Evolutionary conservation across 2,797 vertebrate species (phyloP), one percentile per base, ranked within the genome.

Genomic region (Phrynocephalus guinanensis): DNA sequence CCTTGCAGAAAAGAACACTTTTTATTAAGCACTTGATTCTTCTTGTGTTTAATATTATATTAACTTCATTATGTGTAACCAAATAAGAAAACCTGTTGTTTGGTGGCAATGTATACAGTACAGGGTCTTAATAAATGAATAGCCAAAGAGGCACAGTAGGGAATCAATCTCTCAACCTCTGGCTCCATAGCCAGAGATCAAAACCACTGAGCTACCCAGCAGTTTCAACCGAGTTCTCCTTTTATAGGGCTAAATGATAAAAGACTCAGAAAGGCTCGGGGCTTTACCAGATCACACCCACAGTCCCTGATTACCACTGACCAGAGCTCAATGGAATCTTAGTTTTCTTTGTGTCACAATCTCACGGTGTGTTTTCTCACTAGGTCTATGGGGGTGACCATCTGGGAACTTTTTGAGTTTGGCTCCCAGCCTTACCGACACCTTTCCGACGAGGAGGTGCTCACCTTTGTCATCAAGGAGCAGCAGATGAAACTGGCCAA

Each of bases 371-470:
- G 38, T 56, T 22, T 70, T 70, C 11, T 85, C 30, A 2, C 0
- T 96, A 99, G 98, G 98, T 98, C 98, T 33, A 94, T 99, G 88
- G 98, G 98, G 78, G 98, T 99, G 92, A 98, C 98, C 85, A 98
- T 99, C 80, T 99, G 98, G 98, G 98, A 99, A 93, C 97, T 99
- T 83, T 98, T 98, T 95, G 98, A 99, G 92, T 98, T 99, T 88
- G 98, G 98, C 86, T 97, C 97, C 52, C 98, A 99, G 93, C 98
- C 98, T 48, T 98, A 99, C 95, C 97, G 98, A 87, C 98, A 99
- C 93, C 96, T 99, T 67, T 98, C 98, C 0, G 98, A 99, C 1
- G 98, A 98, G 87, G 98, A 99, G 90, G 98, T 99, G 86, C 94
- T 99, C 16, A 98, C 98, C 44, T 98, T 98, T 3, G 98, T 99